Evolutionary conservation across 2,888 invertebrate species (phyloP).

Genomic region (Synanthedon tipuliformis): DNA sequence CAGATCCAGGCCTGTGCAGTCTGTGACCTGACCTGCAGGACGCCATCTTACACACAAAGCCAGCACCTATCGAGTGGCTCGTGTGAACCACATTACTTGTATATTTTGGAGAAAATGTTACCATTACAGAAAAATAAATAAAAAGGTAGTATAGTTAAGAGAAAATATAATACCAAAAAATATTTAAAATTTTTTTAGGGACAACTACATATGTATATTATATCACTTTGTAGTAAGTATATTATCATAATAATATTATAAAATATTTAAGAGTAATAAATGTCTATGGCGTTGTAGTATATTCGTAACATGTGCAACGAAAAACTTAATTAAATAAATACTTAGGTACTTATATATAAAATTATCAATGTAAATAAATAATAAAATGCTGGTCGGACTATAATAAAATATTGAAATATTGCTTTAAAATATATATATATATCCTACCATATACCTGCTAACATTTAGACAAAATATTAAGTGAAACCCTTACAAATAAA

Average conservation of each 20-base stretch:
- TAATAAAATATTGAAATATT: conserved; percentile 14
- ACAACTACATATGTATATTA: too few relatives aligned
- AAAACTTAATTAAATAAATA: conserved; percentile 5
- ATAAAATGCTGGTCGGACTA: conserved; percentile 38
- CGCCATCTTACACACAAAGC: conserved; percentile 20
- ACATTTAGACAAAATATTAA: conserved; percentile 1
- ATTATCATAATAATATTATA: too few relatives aligned
- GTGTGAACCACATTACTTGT: conserved; percentile 21
- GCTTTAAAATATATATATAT: conserved; percentile 1
- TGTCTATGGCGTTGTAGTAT: too few relatives aligned
- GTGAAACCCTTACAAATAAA: conserved; percentile 9
- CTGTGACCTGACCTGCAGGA: conserved; percentile 47
- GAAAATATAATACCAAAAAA: too few relatives aligned
- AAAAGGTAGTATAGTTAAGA: too few relatives aligned
- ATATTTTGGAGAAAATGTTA: too few relatives aligned
- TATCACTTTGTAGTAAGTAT: too few relatives aligned
- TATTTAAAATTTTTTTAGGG: too few relatives aligned
- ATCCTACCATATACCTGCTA: conserved; percentile 3
- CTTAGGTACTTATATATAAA: too few relatives aligned
- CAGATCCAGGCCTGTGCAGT: conserved; percentile 42
- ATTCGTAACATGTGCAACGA: conserved; percentile 11
- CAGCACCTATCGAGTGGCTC: conserved; percentile 53
- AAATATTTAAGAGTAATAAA: too few relatives aligned
- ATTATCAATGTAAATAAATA: conserved; percentile 24
- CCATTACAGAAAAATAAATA: too few relatives aligned